Base-by-base conservation (phyloP, 2,797 vertebrate species). In the Chelon labrosus region DNA sequence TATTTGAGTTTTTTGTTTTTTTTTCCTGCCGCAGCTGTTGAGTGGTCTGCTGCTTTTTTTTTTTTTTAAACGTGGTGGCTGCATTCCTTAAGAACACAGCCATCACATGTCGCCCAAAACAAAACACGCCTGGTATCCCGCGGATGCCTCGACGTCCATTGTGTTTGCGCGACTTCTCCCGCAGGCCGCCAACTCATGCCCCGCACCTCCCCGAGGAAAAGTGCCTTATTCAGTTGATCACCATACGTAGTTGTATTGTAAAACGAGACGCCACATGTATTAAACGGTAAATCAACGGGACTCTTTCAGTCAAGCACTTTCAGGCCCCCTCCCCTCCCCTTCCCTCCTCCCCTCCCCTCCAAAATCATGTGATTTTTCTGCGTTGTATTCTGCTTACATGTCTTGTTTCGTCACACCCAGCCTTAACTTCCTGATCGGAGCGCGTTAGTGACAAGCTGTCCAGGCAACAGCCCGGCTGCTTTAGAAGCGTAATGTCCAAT, bases 211-310 rank as follows among this genome's bases (percentile, higher is more conserved):
- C 85, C 2, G 67, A 82, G 83, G 89, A 92, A 91, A 94, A 94
- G 94, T 94, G 94, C 94, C 94, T 94, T 94, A 94, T 91, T 93
- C 87, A 82, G 91, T 92, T 92, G 49, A 80, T 78, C 49, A 83
- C 75, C 71, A 73, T 51, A 20, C 54, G 65, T 60, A 78, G 68
- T 79, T 77, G 69, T 74, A 83, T 83, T 84, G 54, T 79, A 65
- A 70, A 77, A 75, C 14, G 10, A 77, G 54, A 71, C 35, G 73
- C 60, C 84, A 82, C 81, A 87, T 39, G 19, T 77, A 61, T 70
- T 78, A 58, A 83, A 68, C 70, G 22, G 22, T 22, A 22, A 22
- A 70, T 77, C 16, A 51, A 70, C 42, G 58, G 66, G 71, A 87
- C 79, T 22, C 22, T 22, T 22, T 89, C 62, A n/a, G n/a, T n/a